Evolutionary conservation across 2,888 invertebrate genomes (phyloP), one percentile per base, ranked within the genome.

Genomic region (Rhamnusium bicolor): DNA sequence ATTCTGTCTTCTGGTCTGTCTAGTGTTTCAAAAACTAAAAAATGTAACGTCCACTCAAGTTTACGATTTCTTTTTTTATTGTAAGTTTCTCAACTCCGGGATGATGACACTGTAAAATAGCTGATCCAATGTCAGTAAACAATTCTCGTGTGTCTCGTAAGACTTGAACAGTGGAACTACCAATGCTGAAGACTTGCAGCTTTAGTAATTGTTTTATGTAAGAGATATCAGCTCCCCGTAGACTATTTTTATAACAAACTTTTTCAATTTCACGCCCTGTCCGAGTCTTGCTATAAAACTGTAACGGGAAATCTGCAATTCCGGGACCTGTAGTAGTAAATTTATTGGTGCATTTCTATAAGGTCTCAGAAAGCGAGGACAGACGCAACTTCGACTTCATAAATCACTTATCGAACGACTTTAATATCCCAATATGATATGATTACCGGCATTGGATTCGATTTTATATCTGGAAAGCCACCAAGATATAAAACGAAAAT

Each of bases 251-350:
- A 84, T 84, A 85, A 85, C 84, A 86, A 86, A 87, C 85, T 87
- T 87, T 86, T 86, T 85, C 87, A 87, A 87, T 87, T 87, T 87
- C 87, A 86, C 86, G 86, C 85, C 85, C 83, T 82, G 85, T 84
- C 86, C 85, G 79, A 83, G 79, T 72, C 73, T 84, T 79, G 84
- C 86, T 84, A 86, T 86, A 86, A 86, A 87, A 87, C 83, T 85
- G 86, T 85, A 86, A 84, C 82, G 83, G 85, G 81, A 84, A 86
- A 86, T 87, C 84, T 86, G 85, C 86, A 85, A 85, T 85, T 86
- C 84, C 82, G 78, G 82, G 73, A 72, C 66, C 71, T 66, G 74
- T 74, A 78, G 75, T 74, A 73, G 72, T 72, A 76, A 80, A 86
- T 86, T 85, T 86, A 85, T 85, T 82, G 84, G 79, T 79, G 83